These are phyloP conservation scores for Brachymystax lenok DNA, from an alignment of 2,797 vertebrate species.

Conservation along the genomic window DNA sequence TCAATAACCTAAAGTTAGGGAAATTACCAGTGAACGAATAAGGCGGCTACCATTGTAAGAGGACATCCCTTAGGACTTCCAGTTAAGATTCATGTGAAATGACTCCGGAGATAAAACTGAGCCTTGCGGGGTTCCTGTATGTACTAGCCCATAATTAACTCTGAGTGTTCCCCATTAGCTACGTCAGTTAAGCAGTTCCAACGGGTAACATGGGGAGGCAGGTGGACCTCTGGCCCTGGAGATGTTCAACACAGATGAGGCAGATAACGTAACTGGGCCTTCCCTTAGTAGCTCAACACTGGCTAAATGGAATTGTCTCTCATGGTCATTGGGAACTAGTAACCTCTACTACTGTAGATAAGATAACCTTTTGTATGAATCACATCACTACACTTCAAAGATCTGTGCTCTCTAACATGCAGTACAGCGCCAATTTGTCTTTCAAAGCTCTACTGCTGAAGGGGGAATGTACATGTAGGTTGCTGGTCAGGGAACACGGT, in stretches of 20 bases:
- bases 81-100: conserved; percentile 68
- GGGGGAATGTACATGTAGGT: too few relatives aligned
- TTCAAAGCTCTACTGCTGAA: too few relatives aligned
- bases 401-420: conserved; percentile 31
- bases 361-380: conserved; percentile 47
- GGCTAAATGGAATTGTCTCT: conserved; percentile 70
- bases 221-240: conserved; percentile 72
- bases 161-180: conserved; percentile 68
- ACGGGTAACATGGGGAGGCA: conserved; percentile 59
- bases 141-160: conserved; percentile 76
- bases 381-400: conserved; percentile 47
- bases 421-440: neutral
- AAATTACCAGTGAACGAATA: conserved; percentile 36
- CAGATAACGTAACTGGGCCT: conserved; percentile 66
- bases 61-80: conserved; percentile 48
- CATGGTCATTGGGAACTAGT: conserved; percentile 72
- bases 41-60: conserved; percentile 36
- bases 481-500: too few relatives aligned
- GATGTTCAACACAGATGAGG: conserved; percentile 75
- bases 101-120: conserved; percentile 71
- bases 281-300: conserved; percentile 67
- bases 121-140: conserved; percentile 64
- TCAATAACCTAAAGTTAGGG: conserved; percentile 38
- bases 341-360: conserved; percentile 57
- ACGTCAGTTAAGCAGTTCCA: conserved; percentile 70